Percentiles rank a stretch among this genome's conserved stretches.
Evolutionary conservation across 1,140 invertebrate genomes (phyloP).

Genomic region (Vanessa tameamea): DNA sequence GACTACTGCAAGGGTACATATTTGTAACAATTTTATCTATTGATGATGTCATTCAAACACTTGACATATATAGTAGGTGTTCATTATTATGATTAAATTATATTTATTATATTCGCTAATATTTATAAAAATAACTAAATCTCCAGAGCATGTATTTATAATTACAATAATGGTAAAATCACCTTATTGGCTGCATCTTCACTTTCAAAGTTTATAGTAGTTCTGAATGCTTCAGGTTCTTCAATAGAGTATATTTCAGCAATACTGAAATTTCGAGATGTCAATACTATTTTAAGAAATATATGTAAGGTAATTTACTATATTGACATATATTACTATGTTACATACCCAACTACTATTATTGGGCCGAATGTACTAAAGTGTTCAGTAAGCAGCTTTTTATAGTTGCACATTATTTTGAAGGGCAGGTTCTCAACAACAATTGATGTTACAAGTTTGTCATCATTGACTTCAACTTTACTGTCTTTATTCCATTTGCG

Average conservation of each 20-base stretch:
- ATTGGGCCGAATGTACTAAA: conserved; percentile 61
- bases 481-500: conserved; percentile 67
- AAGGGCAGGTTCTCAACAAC: conserved; percentile 66
- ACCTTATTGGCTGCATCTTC: conserved; percentile 59
- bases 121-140: too few species aligned
- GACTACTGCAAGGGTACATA: too few species aligned
- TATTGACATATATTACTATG: not conserved
- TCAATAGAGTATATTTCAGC: conserved; percentile 63
- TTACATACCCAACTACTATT: conserved; percentile 60
- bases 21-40: too few species aligned
- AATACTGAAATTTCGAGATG: conserved; percentile 48
- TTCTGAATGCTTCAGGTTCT: conserved; percentile 60
- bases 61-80: too few species aligned
- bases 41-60: too few species aligned
- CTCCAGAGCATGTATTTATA: not conserved
- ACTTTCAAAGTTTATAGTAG: conserved; percentile 58
- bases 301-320: too few species aligned
- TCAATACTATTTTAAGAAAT: not conserved
- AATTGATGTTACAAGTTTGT: conserved; percentile 42
- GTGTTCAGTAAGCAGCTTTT: conserved; percentile 56
- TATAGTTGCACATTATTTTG: conserved; percentile 57
- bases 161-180: not conserved
- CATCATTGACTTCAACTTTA: conserved; percentile 43
- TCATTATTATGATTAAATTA: too few species aligned
- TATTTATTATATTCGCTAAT: too few species aligned